These are phyloP conservation scores for Sciurus carolinensis DNA, from an alignment of 2,797 vertebrate genomes.

Conservation along the genomic window DNA sequence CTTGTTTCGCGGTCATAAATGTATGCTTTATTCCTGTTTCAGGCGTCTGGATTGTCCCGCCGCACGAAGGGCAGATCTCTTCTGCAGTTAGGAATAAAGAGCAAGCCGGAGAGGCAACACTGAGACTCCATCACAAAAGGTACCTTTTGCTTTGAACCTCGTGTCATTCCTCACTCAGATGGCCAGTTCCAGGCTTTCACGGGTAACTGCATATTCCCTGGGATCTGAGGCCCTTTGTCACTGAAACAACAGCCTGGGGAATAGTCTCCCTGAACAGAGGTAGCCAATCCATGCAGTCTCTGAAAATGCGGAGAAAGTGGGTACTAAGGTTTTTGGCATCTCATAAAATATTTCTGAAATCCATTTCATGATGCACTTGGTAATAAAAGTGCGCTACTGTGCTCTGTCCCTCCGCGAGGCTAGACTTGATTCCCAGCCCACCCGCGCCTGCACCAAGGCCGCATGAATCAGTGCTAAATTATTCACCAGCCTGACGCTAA, in stretches of 20 bases:
- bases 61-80: neutral
- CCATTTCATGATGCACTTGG: slow-evolving; percentile 63
- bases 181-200: neutral
- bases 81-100: slow-evolving; percentile 51
- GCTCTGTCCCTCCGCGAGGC: slow-evolving; percentile 45
- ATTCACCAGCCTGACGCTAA: slow-evolving; percentile 75
- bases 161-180: neutral
- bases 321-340: slow-evolving; percentile 55
- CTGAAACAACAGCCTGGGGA: slow-evolving; percentile 15
- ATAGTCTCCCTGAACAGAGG: neutral
- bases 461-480: slow-evolving; percentile 79
- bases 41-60: slow-evolving; percentile 33
- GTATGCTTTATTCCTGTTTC: neutral
- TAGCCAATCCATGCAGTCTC: neutral
- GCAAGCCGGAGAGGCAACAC: neutral
- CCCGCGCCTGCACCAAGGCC: neutral
- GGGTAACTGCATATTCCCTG: neutral
- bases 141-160: slow-evolving; percentile 68
- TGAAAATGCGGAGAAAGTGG: neutral
- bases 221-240: slow-evolving; percentile 4
- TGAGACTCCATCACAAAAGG: slow-evolving; percentile 71
- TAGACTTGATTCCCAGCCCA: slow-evolving; percentile 62
- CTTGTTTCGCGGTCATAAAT: neutral
- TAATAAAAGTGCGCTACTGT: slow-evolving; percentile 74
- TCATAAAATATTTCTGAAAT: slow-evolving; percentile 80